Percentiles rank a stretch among this genome's conserved stretches.
phyloP scores from a whole-genome alignment of 2,113 vertebrate species.

The Channa argus region DNA sequence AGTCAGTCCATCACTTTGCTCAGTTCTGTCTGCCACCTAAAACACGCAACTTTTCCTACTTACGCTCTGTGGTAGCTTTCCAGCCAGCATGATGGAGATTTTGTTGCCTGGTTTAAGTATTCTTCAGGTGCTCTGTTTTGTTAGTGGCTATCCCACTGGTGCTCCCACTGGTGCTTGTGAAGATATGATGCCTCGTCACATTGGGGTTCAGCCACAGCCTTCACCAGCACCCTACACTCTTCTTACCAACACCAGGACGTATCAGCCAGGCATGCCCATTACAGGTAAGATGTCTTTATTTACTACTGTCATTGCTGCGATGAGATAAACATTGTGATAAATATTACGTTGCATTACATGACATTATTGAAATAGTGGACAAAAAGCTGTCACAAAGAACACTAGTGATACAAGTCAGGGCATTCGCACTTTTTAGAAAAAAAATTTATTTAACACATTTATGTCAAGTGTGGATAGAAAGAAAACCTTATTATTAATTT shows the following conservation, averaged over 20 bases:
- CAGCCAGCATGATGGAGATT: constrained; percentile 27
- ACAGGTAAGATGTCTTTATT: constrained; percentile 26
- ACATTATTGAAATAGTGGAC: no score
- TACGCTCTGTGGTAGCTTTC: neutral
- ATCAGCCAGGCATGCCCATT: constrained; percentile 28
- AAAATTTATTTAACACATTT: no score
- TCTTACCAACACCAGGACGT: constrained; percentile 23
- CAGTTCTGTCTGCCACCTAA: neutral
- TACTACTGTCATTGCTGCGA: neutral
- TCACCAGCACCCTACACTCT: constrained; percentile 41
- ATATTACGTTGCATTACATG: no score
- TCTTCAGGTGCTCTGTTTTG: constrained; percentile 21
- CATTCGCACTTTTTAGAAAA: no score
- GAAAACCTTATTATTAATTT: no score
- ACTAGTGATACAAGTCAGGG: no score
- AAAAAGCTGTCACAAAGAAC: no score
- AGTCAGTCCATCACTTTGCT: constrained; percentile 13
- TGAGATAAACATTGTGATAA: no score
- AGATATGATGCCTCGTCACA: constrained; percentile 54
- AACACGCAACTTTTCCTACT: neutral
- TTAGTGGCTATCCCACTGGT: constrained; percentile 38
- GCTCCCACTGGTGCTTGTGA: constrained; percentile 59
- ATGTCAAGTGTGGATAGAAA: no score
- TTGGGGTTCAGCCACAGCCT: constrained; percentile 47
- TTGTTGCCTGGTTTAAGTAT: constrained; percentile 7